Evolutionary conservation across 2,113 vertebrate genomes (phyloP).

Genomic region (Podilymbus podiceps): DNA sequence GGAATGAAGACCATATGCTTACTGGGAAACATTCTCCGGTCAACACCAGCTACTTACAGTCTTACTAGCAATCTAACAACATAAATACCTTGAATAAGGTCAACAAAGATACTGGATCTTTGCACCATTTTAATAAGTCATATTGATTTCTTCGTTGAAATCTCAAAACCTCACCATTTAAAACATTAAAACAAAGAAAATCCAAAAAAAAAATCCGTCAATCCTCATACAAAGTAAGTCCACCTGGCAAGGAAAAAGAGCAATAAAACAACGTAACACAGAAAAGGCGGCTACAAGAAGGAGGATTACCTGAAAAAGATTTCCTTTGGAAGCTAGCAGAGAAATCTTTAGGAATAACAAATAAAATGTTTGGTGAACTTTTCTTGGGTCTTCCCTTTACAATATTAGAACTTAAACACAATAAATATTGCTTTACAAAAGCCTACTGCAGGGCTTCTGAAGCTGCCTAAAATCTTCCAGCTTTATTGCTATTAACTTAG

Average conservation of each 20-base stretch:
- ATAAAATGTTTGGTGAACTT: not conserved
- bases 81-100: not conserved
- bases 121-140: not conserved
- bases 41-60: slow-evolving; percentile 11
- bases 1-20: slow-evolving; percentile 45
- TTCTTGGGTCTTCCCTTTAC: not conserved
- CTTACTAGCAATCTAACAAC: not conserved
- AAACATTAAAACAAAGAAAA: not conserved
- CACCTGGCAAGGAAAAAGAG: not conserved
- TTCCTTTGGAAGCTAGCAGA: not conserved
- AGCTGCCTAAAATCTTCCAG: slow-evolving; percentile 14
- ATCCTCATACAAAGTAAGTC: not conserved
- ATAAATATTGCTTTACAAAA: slow-evolving; percentile 14
- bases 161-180: not conserved
- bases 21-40: slow-evolving; percentile 37
- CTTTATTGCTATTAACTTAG: slow-evolving; percentile 44
- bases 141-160: not conserved
- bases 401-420: not conserved
- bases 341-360: not conserved
- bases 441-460: not conserved
- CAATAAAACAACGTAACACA: not conserved
- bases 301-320: not conserved
- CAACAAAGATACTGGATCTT: not conserved
- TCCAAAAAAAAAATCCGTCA: too few relatives aligned
- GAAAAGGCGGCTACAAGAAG: not conserved